A percentile compares a stretch with the other conserved stretches of the same genome.
These are phyloP conservation scores for Formica exsecta DNA, from an alignment of 1,140 invertebrate genomes.

Conservation along the genomic window DNA sequence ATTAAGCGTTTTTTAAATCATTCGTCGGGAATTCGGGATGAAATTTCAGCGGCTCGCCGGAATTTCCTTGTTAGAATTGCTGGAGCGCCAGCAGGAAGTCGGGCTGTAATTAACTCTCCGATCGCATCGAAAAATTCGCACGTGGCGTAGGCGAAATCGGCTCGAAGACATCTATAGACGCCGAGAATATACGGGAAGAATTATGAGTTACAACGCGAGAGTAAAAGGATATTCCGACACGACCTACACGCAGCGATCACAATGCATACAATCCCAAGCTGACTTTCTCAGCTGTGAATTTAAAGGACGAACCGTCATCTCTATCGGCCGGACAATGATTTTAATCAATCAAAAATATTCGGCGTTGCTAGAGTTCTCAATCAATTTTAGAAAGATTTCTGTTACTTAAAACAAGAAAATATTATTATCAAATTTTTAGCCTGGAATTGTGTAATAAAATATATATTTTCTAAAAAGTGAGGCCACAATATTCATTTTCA, in stretches of 20 bases:
- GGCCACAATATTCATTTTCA: no score
- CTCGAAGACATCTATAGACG: background rate
- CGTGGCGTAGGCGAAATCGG: constrained; percentile 9
- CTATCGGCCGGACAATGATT: background rate
- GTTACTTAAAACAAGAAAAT: no score
- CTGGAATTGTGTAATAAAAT: no score
- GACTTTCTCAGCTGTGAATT: constrained; percentile 52
- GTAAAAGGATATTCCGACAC: constrained; percentile 31
- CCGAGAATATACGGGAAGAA: constrained; percentile 19
- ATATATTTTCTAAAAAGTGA: no score
- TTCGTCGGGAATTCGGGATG: background rate
- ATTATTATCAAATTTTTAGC: no score
- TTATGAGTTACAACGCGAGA: constrained; percentile 10
- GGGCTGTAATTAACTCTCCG: constrained; percentile 20
- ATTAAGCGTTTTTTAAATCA: background rate
- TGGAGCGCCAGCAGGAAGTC: constrained; percentile 3
- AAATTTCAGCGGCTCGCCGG: constrained; percentile 1
- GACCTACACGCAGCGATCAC: background rate
- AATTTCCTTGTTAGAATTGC: constrained; percentile 15
- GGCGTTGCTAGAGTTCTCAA: background rate
- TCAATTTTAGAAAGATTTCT: background rate
- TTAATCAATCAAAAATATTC: constrained; percentile 7
- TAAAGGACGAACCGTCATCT: constrained; percentile 18
- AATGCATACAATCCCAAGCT: constrained; percentile 2
- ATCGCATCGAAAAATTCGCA: constrained; percentile 34